Evolutionary conservation across 2,113 vertebrate species (phyloP), one percentile per base, ranked within the genome.

Genomic region (Oxygymnocypris stewartii): DNA sequence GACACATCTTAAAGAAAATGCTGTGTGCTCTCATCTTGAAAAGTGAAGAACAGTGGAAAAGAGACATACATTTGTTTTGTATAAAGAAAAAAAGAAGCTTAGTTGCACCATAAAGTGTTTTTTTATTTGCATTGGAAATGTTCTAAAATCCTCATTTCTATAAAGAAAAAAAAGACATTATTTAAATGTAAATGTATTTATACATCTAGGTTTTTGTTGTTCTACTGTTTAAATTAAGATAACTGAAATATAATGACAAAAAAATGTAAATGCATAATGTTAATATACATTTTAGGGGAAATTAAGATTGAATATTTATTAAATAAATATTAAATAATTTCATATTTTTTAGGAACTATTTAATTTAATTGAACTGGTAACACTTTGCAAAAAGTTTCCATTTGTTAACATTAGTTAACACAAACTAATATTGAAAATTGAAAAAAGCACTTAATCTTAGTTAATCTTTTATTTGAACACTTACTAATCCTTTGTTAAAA

Each of bases 1-100:
- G 85, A 86, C 71, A 49, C 85, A 89, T 86, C 88, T 86, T 71
- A 28, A 44, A 51, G 78, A 37, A 82, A 80, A 47, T 74, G 79
- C 40, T 42, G 37, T 18, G 57, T 63, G 57, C 79, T 31, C 25
- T 82, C 12, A 20, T 65, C 79, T 81, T 81, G 57, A 81, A 37
- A 65, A 65, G 59, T 81, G 14, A 81, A 81, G 57, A 81, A 20
- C 13, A 3, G 35, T 47, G 37, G 59, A 65, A 81, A 81, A 44
- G 13, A 40, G 16, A 79, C 28, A 7, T 49, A 4, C 5, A 31
- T 37, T 20, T 37, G 16, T 79, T 57, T 79, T 37, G 28, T 57
- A 35, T 12, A 57, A 57, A 6, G 8, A 59, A 79, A 54, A 18
- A 79, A 18, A 79, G 9, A 5, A 79, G 16, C 10, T 54, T 57